Conservation (phyloP, 2,113 vertebrate species). For the Mobula hypostoma region DNA sequence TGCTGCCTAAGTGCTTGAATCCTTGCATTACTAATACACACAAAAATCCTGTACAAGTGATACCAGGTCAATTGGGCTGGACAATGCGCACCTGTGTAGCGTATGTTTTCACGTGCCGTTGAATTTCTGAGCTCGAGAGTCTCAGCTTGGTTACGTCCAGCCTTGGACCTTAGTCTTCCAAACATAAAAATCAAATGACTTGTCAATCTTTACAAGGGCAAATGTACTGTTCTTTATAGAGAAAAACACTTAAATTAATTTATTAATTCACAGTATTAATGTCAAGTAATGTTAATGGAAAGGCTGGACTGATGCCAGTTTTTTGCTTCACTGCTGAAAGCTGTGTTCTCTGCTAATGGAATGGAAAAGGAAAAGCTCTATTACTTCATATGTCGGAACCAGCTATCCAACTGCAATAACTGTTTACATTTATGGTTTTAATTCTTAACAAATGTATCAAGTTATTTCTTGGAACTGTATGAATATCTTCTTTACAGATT, state of each 20-base stretch:
- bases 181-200: background rate
- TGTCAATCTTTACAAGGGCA: background rate
- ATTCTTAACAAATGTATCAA: background rate
- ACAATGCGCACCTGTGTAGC: no score
- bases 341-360: background rate
- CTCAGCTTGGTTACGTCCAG: background rate
- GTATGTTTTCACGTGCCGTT: no score
- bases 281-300: conserved; percentile 12
- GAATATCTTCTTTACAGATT: background rate
- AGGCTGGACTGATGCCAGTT: background rate
- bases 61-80: no score
- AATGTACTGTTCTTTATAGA: background rate
- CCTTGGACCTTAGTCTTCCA: background rate
- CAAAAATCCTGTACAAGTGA: no score
- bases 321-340: background rate
- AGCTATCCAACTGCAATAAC: background rate
- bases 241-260: background rate
- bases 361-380: background rate
- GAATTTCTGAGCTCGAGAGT: background rate
- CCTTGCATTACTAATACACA: no score
- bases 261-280: background rate
- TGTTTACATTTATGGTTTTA: background rate
- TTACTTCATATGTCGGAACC: background rate
- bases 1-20: no score
- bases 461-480: background rate